Evolutionary conservation across 2,113 vertebrate genomes (phyloP).

Genomic region (Recurvirostra avosetta): DNA sequence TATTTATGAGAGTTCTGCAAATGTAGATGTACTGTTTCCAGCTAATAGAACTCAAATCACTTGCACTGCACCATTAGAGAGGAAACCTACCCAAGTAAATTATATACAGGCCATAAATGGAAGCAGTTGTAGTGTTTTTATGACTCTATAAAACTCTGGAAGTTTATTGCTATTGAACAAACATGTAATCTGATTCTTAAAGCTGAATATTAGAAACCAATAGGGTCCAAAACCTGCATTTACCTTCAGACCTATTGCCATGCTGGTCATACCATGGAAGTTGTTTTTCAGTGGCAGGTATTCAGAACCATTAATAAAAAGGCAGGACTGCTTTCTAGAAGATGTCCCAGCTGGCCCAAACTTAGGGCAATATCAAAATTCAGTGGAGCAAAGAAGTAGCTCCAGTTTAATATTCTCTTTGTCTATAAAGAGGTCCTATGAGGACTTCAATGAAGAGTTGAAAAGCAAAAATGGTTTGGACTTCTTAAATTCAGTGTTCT

Average conservation of each 20-base stretch:
- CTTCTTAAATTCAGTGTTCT: background rate
- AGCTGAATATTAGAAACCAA: conserved; percentile 50
- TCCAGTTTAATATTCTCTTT: conserved; percentile 28
- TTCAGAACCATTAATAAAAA: background rate
- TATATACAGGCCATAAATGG: conserved; percentile 62
- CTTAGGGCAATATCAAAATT: background rate
- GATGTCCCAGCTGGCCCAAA: background rate
- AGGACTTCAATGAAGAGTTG: background rate
- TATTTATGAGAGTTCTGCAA: conserved; percentile 68
- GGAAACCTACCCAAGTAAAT: conserved; percentile 68
- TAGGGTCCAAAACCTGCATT: conserved; percentile 24
- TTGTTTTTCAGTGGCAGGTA: background rate
- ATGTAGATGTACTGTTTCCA: conserved; percentile 71
- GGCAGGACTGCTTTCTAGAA: background rate
- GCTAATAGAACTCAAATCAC: conserved; percentile 72
- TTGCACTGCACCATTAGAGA: conserved; percentile 67
- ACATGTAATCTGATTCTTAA: conserved; percentile 68
- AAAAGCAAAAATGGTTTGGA: background rate
- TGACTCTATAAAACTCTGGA: conserved; percentile 72
- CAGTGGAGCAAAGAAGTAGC: background rate
- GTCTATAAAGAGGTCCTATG: background rate
- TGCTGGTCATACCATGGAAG: background rate
- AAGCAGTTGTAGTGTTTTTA: conserved; percentile 71
- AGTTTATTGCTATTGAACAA: conserved; percentile 78
- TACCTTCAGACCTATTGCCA: background rate